phyloP scores from a whole-genome alignment of 2,888 invertebrate genomes.

The Heliconius aoede region DNA sequence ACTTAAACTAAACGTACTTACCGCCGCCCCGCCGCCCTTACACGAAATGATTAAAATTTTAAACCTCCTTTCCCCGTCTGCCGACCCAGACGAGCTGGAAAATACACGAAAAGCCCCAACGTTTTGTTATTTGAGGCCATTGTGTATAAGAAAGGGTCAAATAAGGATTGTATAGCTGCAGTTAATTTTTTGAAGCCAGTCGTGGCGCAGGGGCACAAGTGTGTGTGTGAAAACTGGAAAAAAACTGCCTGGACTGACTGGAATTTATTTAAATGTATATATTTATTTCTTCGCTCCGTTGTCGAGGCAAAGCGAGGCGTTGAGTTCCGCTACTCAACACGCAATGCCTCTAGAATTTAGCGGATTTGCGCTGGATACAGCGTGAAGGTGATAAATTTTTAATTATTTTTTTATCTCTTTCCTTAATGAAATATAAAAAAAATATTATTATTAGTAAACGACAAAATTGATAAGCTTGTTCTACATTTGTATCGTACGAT shows the following conservation, averaged over 20 bases:
- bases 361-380: too few relatives aligned
- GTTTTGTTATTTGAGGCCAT: slow-evolving; percentile 13
- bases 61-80: slow-evolving; percentile 48
- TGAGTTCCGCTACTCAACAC: too few relatives aligned
- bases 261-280: not conserved
- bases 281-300: not conserved
- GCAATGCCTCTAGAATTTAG: too few relatives aligned
- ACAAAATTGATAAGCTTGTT: not conserved
- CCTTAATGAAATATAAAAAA: not conserved
- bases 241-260: too few relatives aligned
- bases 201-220: too few relatives aligned
- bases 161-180: not conserved
- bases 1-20: slow-evolving; percentile 38
- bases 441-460: not conserved
- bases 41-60: slow-evolving; percentile 51
- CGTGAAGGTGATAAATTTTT: not conserved
- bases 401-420: not conserved
- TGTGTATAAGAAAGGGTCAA: slow-evolving; percentile 12
- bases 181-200: not conserved
- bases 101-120: slow-evolving; percentile 28
- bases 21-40: slow-evolving; percentile 47
- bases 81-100: slow-evolving; percentile 43
- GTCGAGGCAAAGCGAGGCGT: too few relatives aligned
- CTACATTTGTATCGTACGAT: not conserved
- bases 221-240: too few relatives aligned